Evolutionary conservation across 2,888 invertebrate genomes (phyloP).

Genomic region (Metalampra italica): DNA sequence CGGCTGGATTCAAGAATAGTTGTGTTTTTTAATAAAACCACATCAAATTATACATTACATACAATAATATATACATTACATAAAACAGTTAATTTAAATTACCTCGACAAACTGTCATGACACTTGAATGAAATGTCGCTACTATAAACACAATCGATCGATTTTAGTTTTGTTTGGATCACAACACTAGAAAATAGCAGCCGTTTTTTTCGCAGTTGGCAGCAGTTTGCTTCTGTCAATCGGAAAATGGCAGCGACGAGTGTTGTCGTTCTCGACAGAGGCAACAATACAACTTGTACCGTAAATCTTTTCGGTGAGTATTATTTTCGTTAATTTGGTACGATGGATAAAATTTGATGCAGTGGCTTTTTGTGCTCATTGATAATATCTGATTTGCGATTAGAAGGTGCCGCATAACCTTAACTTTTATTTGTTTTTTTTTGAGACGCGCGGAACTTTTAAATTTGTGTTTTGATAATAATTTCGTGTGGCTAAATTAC

Average conservation of each 20-base stretch:
- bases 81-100: background rate
- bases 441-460: slow-evolving; percentile 66
- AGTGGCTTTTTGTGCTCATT: slow-evolving; percentile 9
- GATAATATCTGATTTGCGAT: slow-evolving; percentile 1
- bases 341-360: slow-evolving; percentile 8
- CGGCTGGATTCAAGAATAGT: too few species aligned
- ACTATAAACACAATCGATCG: slow-evolving; percentile 6
- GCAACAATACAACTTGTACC: slow-evolving; percentile 97
- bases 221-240: slow-evolving; percentile 69
- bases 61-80: too few species aligned
- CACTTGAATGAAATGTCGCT: background rate
- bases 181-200: slow-evolving; percentile 1
- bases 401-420: slow-evolving; percentile 46
- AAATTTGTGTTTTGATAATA: slow-evolving; percentile 34
- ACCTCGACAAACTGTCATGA: background rate
- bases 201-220: slow-evolving; percentile 30
- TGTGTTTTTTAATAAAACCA: too few species aligned
- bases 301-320: slow-evolving; percentile 96
- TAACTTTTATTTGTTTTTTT: slow-evolving; percentile 57
- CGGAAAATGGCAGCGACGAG: slow-evolving; percentile 90
- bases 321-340: slow-evolving; percentile 19
- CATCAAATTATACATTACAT: too few species aligned
- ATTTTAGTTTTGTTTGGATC: background rate
- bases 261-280: slow-evolving; percentile 96
- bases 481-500: slow-evolving; percentile 7